Evolutionary conservation across 2,113 vertebrate species (phyloP).

Genomic region (Chlorodrepanis virens): DNA sequence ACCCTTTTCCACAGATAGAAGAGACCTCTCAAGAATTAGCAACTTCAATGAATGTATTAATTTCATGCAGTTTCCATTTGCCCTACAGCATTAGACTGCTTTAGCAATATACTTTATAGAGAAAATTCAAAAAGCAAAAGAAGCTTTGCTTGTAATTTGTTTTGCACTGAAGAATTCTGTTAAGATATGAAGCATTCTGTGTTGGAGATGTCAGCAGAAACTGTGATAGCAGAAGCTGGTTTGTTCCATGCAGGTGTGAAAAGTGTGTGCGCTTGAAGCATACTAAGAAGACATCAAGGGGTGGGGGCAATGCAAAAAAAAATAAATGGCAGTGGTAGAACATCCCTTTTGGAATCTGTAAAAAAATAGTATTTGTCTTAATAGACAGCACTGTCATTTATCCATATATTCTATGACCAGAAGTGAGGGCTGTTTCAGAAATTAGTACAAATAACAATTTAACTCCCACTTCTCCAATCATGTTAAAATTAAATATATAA

Average conservation of each 20-base stretch:
- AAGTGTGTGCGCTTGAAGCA: background rate
- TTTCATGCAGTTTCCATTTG: conserved; percentile 28
- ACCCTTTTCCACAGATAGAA: conserved; percentile 5
- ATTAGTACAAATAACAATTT: background rate
- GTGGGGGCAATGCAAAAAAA: background rate
- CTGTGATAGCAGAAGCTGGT: background rate
- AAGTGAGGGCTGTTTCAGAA: background rate
- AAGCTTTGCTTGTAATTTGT: background rate
- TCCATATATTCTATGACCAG: background rate
- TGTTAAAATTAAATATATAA: background rate
- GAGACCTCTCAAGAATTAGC: background rate
- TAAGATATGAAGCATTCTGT: background rate
- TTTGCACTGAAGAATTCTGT: background rate
- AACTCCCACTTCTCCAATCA: background rate
- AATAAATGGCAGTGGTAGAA: background rate
- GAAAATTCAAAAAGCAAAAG: background rate
- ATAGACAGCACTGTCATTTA: background rate
- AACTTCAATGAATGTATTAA: conserved; percentile 25
- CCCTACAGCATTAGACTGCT: background rate
- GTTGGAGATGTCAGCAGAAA: background rate
- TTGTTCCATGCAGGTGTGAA: background rate
- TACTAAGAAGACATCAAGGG: background rate
- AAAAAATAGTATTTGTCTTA: background rate
- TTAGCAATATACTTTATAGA: background rate
- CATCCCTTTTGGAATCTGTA: background rate